Evolutionary conservation across 1,140 invertebrate species (phyloP).

Genomic region (Olivierus martensii): DNA sequence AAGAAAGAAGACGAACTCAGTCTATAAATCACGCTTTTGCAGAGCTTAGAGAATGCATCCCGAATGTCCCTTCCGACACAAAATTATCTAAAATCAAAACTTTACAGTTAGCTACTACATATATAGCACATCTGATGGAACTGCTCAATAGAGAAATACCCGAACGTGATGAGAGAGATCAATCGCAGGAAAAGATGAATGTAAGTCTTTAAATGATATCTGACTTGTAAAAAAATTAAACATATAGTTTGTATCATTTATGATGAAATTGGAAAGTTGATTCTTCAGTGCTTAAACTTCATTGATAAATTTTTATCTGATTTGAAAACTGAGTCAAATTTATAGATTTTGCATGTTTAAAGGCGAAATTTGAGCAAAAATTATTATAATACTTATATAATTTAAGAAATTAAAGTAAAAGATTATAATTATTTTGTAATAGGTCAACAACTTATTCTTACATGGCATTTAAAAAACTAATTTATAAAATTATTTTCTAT

Average conservation of each 20-base stretch:
- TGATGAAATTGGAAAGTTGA: too few relatives aligned
- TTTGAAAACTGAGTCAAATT: too few relatives aligned
- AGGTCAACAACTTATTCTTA: too few relatives aligned
- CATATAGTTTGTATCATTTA: not conserved
- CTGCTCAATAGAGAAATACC: constrained; percentile 35
- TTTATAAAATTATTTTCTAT: too few relatives aligned
- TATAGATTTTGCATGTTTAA: too few relatives aligned
- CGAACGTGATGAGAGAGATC: constrained; percentile 22
- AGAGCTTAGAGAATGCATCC: constrained; percentile 80
- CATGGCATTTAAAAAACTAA: too few relatives aligned
- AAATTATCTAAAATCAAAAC: constrained; percentile 55
- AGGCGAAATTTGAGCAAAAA: too few relatives aligned
- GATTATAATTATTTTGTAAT: too few relatives aligned
- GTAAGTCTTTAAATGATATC: constrained; percentile 42
- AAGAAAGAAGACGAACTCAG: constrained; percentile 74
- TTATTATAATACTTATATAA: too few relatives aligned
- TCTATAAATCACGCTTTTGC: constrained; percentile 92
- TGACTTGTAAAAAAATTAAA: constrained; percentile 22
- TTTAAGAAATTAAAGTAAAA: too few relatives aligned
- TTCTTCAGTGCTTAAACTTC: too few relatives aligned
- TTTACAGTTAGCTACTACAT: constrained; percentile 36
- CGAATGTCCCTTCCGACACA: constrained; percentile 88
- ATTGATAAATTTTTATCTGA: too few relatives aligned
- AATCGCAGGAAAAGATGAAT: constrained; percentile 33
- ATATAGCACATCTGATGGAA: constrained; percentile 38